Base-by-base conservation (phyloP, 2,113 vertebrate species). In the Malurus elegans region DNA sequence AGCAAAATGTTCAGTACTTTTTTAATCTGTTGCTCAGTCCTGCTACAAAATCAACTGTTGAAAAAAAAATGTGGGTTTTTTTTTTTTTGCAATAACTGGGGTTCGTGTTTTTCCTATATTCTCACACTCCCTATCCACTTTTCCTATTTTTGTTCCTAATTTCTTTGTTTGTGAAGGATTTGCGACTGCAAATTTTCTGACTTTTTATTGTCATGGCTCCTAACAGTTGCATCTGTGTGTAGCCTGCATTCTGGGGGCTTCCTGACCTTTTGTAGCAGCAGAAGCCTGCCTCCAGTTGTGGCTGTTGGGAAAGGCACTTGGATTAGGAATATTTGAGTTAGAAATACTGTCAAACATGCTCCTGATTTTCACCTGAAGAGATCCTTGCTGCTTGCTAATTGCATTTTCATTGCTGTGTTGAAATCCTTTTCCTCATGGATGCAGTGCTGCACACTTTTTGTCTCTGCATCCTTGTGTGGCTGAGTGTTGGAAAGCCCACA, bases 371-470 rank as follows among this genome's bases (percentile, higher is more conserved):
- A 40, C 44, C 28, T 51, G 13, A n/a, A 57, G 42, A 57, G 32
- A 29, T 36, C 4, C 10, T 26, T 74, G 4, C 24, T 42, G 36
- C 34, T 71, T 74, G 44, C 20, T 67, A 75, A 31, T 6, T 57
- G 18, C 50, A 12, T 65, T 84, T 58, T 79, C 24, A 7, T 29
- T n/a, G 5, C 23, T 51, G 6, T 26, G 10, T n/a, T 60, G 61
- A 53, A 32, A 26, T 47, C 4, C n/a, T 79, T 61, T 62, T 56
- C 47, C n/a, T 71, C 0, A 1, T 58, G 74, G 51, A 38, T 29
- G 12, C 0, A 0, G 24, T 45, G 60, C 51, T 57, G 6, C 19
- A 7, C 2, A 5, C 8, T 38, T 66, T 79, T 24, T 23, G 6
- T 66, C 28, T 74, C 45, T 32, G 18, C 10, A 2, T 73, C 28